Percentiles rank a stretch among this genome's conserved stretches.
Evolutionary conservation across 2,113 vertebrate genomes (phyloP).

Genomic region (Proterorhinus semilunaris): DNA sequence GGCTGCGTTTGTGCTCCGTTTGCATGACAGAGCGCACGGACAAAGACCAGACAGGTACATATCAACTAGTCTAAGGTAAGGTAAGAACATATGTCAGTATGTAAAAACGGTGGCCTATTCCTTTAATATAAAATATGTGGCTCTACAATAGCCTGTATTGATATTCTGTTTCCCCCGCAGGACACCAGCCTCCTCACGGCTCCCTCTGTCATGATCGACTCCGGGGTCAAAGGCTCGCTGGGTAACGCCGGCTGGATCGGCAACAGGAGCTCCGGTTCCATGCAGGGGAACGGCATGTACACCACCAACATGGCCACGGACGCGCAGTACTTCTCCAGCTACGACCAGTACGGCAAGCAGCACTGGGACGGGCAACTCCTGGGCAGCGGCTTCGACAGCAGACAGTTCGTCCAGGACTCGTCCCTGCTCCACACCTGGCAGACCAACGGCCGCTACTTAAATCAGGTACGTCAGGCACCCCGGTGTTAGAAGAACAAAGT

Average conservation of each 20-base stretch:
- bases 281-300: slow-evolving; percentile 12
- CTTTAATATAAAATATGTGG: too few species aligned
- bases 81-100: too few species aligned
- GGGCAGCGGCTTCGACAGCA: slow-evolving; percentile 16
- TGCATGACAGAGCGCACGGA: too few species aligned
- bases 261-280: slow-evolving; percentile 15
- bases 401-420: not conserved
- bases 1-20: too few species aligned
- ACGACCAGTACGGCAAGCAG: slow-evolving; percentile 28
- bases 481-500: too few species aligned
- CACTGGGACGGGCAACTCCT: not conserved
- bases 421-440: slow-evolving; percentile 45
- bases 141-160: not conserved
- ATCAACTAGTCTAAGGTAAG: too few species aligned
- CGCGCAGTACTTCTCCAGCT: not conserved
- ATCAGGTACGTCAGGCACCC: slow-evolving; percentile 44
- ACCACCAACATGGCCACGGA: not conserved
- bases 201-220: fast-evolving
- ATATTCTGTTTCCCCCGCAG: slow-evolving; percentile 27
- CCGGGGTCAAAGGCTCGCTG: slow-evolving; percentile 15
- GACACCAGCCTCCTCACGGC: slow-evolving; percentile 39
- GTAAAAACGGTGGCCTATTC: too few species aligned
- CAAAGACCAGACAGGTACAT: too few species aligned
- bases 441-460: slow-evolving; percentile 56
- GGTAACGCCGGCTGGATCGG: not conserved